phyloP scores from a whole-genome alignment of 2,888 invertebrate species.

The Limnephilus marmoratus region DNA sequence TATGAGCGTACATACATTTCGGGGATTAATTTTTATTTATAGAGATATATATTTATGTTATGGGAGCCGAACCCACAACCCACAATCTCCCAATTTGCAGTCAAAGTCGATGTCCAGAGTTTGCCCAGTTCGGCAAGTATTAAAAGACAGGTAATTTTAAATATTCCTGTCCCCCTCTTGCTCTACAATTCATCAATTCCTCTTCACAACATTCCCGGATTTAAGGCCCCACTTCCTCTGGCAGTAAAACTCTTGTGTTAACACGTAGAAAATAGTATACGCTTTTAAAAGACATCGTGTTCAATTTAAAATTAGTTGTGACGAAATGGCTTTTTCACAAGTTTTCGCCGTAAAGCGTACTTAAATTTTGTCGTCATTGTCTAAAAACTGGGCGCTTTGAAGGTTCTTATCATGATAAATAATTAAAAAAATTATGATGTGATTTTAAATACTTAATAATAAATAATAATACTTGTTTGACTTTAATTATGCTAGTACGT shows the following conservation, averaged over 20 bases:
- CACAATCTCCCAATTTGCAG: too few species aligned
- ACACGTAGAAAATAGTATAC: neutral
- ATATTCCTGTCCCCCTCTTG: neutral
- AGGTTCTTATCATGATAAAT: neutral
- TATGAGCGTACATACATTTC: too few species aligned
- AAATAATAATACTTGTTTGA: neutral
- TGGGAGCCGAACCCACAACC: too few species aligned
- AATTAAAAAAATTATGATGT: neutral
- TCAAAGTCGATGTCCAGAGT: too few species aligned
- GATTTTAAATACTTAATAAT: neutral
- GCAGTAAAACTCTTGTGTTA: neutral
- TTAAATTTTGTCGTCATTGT: neutral
- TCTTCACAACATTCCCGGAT: too few species aligned
- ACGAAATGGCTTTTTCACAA: neutral
- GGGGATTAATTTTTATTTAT: too few species aligned
- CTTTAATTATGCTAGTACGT: neutral
- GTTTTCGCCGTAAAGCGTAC: neutral
- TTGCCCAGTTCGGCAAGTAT: neutral
- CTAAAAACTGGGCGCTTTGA: neutral
- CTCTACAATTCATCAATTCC: neutral
- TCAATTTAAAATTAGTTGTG: neutral
- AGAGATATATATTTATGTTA: too few species aligned
- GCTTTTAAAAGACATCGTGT: neutral
- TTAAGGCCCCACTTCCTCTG: too few species aligned
- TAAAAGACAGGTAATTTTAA: neutral